These are phyloP conservation scores for Chesias legatella DNA, from an alignment of 2,888 invertebrate species.

Conservation along the genomic window DNA sequence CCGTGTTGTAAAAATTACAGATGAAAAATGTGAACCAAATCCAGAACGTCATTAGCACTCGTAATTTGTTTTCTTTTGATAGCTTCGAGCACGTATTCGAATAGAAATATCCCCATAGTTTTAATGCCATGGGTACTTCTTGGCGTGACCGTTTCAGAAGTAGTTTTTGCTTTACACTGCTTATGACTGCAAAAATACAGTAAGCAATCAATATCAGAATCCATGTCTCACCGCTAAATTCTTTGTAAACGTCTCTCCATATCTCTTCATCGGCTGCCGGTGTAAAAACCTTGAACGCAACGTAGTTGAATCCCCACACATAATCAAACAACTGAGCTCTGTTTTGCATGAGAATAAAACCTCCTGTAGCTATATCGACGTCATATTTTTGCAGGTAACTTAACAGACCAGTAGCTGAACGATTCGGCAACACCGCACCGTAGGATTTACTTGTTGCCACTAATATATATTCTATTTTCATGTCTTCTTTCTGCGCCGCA, in stretches of 20 bases:
- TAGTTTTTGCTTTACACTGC: conserved; percentile 21
- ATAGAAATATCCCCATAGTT: conserved; percentile 50
- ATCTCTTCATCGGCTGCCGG: conserved; percentile 35
- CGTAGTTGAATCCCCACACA: conserved; percentile 49
- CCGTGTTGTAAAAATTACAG: conserved; percentile 53
- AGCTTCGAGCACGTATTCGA: conserved; percentile 40
- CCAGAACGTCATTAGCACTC: conserved; percentile 47
- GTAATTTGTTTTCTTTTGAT: conserved; percentile 36
- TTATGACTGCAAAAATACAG: conserved; percentile 29
- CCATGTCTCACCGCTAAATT: conserved; percentile 47
- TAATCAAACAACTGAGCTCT: conserved; percentile 49
- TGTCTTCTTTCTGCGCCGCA: conserved; percentile 38
- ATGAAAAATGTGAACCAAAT: conserved; percentile 58
- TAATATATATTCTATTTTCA: conserved; percentile 36
- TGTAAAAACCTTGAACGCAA: conserved; percentile 39
- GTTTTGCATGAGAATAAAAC: conserved; percentile 45
- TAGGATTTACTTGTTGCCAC: conserved; percentile 24
- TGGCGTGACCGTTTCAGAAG: conserved; percentile 27
- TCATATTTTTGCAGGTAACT: conserved; percentile 36
- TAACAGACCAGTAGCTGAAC: conserved; percentile 46
- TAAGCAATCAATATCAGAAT: conserved; percentile 40
- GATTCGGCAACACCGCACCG: conserved; percentile 47
- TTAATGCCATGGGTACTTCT: conserved; percentile 32
- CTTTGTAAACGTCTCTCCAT: conserved; percentile 50
- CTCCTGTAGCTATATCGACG: conserved; percentile 47